Conservation (phyloP, 35 echinoderm and acorn worm genomes). For the Strongylocentrotus purpuratus region DNA sequence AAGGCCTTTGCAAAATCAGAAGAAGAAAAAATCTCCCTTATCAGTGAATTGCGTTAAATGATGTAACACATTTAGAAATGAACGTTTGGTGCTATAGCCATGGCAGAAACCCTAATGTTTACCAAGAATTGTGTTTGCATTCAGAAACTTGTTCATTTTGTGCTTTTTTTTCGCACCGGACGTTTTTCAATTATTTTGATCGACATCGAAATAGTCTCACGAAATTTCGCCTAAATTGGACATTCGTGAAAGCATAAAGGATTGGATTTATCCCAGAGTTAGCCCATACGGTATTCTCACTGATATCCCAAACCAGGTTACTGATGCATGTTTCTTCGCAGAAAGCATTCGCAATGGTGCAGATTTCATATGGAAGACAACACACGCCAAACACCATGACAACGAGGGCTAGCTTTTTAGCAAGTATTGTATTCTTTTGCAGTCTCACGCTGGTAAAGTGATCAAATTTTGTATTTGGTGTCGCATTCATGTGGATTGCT, state of each 20-base stretch:
- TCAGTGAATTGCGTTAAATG: no score
- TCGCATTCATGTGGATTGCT: not conserved
- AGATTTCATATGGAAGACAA: conserved; percentile 53
- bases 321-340: not conserved
- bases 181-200: no score
- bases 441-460: not conserved
- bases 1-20: no score
- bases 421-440: conserved; percentile 40
- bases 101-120: no score
- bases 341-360: not conserved
- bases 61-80: no score
- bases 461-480: not conserved
- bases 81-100: no score
- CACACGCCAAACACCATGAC: conserved; percentile 51
- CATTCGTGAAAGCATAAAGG: conserved; percentile 49
- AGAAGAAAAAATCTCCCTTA: no score
- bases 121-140: no score
- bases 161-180: no score
- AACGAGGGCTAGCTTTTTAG: conserved; percentile 47
- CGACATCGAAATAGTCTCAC: not conserved
- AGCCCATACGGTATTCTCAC: not conserved
- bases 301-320: not conserved
- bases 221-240: not conserved
- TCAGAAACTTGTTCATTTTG: no score
- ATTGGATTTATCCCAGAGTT: conserved; percentile 31